phyloP scores from a whole-genome alignment of 2,888 invertebrate species.

The Coecobrya sp. region DNA sequence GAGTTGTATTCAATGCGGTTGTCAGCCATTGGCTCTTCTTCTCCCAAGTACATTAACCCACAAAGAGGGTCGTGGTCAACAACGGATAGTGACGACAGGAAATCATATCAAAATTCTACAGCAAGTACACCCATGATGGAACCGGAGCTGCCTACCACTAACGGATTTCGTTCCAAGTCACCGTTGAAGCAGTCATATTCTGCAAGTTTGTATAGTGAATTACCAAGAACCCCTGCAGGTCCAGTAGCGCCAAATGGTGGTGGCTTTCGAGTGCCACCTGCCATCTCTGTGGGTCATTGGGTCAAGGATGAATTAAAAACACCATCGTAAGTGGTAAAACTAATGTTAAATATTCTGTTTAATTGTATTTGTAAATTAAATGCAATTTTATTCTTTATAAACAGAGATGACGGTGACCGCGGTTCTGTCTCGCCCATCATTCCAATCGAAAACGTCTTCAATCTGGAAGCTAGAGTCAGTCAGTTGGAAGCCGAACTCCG shows the following conservation, averaged over 20 bases:
- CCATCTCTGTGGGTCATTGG: conserved; percentile 73
- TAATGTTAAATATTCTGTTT: no score
- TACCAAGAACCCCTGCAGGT: conserved; percentile 45
- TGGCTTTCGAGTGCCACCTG: conserved; percentile 64
- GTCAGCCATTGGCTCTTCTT: conserved; percentile 67
- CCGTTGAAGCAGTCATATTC: conserved; percentile 66
- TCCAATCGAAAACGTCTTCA: conserved; percentile 86
- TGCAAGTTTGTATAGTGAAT: conserved; percentile 62
- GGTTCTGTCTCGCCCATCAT: conserved; percentile 70
- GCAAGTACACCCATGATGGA: neutral
- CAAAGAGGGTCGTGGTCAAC: conserved; percentile 73
- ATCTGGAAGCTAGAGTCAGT: conserved; percentile 86
- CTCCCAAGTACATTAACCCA: conserved; percentile 74
- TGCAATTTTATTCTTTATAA: no score
- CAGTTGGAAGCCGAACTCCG: conserved; percentile 90
- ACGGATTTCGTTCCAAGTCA: conserved; percentile 69
- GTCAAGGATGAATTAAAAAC: conserved; percentile 78
- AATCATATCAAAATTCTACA: conserved; percentile 14
- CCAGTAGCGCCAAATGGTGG: neutral
- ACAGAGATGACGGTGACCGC: conserved; percentile 79
- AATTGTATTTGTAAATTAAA: no score
- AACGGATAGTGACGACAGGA: conserved; percentile 42
- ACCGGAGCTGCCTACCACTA: neutral
- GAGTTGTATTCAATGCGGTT: conserved; percentile 75
- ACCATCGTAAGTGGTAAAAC: conserved; percentile 78